These are phyloP conservation scores for Netelia fuscicornis DNA, from an alignment of 2,888 invertebrate species.

Conservation along the genomic window DNA sequence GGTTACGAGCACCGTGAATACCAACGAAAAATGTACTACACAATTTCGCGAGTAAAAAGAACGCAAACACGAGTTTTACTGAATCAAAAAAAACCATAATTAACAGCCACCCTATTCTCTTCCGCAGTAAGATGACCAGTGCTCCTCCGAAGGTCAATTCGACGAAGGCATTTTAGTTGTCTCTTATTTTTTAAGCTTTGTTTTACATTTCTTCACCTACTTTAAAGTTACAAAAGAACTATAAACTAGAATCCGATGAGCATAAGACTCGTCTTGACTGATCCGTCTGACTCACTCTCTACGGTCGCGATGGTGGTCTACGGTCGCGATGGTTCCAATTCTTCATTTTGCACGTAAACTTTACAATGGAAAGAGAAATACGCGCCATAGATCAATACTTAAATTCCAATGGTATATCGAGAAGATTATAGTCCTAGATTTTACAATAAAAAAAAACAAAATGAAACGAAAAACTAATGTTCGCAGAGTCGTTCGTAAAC, in stretches of 20 bases:
- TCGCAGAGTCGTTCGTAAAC: conserved; percentile 42
- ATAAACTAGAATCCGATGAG: conserved; percentile 60
- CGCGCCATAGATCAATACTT: conserved; percentile 50
- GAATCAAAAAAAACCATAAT: conserved; percentile 34
- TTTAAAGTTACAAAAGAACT: conserved; percentile 63
- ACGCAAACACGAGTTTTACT: conserved; percentile 44
- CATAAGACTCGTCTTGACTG: conserved; percentile 41
- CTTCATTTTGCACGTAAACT: conserved; percentile 26
- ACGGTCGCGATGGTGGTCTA: conserved; percentile 23
- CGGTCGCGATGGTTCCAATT: conserved; percentile 50
- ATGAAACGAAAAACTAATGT: conserved; percentile 31
- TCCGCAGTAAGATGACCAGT: conserved; percentile 24
- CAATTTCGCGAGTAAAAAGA: conserved; percentile 3
- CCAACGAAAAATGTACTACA: neutral
- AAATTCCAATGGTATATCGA: conserved; percentile 49
- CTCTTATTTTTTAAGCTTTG: conserved; percentile 50
- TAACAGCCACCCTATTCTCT: conserved; percentile 7
- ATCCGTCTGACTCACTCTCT: conserved; percentile 23
- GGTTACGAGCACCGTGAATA: too few species aligned
- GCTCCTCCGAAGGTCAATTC: conserved; percentile 34
- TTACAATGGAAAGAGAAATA: conserved; percentile 57
- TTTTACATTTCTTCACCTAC: conserved; percentile 58
- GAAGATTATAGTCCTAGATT: conserved; percentile 58
- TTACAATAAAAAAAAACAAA: conserved; percentile 45
- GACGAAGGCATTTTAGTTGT: conserved; percentile 46